Percentiles rank a stretch among this genome's conserved stretches.
These are phyloP conservation scores for Lasioglossum villosulum DNA, from an alignment of 2,888 invertebrate species.

Conservation along the genomic window DNA sequence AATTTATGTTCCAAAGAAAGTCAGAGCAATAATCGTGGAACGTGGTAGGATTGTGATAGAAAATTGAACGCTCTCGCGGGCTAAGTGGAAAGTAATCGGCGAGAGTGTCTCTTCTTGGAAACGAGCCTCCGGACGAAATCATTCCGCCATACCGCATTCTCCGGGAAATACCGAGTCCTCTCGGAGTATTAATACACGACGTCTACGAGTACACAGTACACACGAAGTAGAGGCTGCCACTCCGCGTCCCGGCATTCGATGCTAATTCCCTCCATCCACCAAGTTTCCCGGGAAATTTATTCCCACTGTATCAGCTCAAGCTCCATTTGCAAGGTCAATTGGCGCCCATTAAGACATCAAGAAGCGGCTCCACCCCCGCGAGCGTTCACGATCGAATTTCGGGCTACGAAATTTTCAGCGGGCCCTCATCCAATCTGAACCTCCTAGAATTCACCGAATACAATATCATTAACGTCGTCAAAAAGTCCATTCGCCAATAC, in stretches of 20 bases:
- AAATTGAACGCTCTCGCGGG: neutral
- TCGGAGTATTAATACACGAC: slow-evolving; percentile 14
- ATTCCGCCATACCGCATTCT: neutral
- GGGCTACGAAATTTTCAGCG: neutral
- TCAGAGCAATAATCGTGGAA: neutral
- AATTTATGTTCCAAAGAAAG: neutral
- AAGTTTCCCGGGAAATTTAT: slow-evolving; percentile 33
- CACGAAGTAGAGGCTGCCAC: neutral
- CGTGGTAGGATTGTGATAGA: neutral
- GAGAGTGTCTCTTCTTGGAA: neutral
- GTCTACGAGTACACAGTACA: slow-evolving; percentile 1
- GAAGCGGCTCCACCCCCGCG: neutral
- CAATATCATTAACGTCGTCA: neutral
- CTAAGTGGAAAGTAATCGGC: neutral
- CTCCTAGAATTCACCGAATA: neutral
- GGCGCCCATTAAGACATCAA: slow-evolving; percentile 19
- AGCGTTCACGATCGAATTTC: slow-evolving; percentile 43
- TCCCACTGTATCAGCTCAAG: slow-evolving; percentile 38
- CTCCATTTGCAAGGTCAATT: slow-evolving; percentile 45
- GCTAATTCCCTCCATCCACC: neutral
- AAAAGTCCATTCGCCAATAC: neutral
- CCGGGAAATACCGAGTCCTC: neutral
- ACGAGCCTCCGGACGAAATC: neutral
- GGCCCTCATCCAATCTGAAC: neutral
- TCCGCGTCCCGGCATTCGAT: neutral